A percentile compares a stretch with the other conserved stretches of the same genome.
Conservation (phyloP, 2,113 vertebrate genomes). For the Pyxicephalus adspersus region DNA sequence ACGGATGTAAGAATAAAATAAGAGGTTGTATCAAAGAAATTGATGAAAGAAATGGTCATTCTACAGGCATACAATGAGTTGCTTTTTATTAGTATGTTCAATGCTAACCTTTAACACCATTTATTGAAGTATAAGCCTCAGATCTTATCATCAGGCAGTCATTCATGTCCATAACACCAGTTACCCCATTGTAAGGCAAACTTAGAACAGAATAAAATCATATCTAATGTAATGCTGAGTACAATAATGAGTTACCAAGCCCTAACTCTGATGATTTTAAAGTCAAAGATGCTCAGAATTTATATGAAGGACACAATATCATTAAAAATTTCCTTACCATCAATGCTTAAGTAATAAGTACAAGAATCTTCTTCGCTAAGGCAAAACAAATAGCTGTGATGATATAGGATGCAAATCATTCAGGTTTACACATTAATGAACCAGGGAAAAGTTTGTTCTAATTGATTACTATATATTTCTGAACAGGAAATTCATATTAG, state of each 20-base stretch:
- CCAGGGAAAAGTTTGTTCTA: no score
- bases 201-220: neutral
- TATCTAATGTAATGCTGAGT: neutral
- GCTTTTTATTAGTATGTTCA: slow-evolving; percentile 21
- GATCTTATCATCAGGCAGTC: neutral
- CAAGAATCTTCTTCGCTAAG: no score
- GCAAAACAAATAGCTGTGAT: no score
- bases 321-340: no score
- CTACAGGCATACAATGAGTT: slow-evolving; percentile 3
- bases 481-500: no score
- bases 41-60: neutral
- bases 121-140: neutral
- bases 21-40: slow-evolving; percentile 13
- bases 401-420: no score
- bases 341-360: no score
- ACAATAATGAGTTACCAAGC: no score
- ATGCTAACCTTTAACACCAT: slow-evolving; percentile 12
- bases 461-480: no score
- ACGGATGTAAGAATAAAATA: slow-evolving; percentile 35
- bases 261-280: neutral
- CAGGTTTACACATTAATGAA: no score
- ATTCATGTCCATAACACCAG: neutral
- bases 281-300: neutral
- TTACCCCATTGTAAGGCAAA: neutral
- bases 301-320: no score